These are phyloP conservation scores for Pegoplata infirma DNA, from an alignment of 2,888 invertebrate species.

Conservation along the genomic window DNA sequence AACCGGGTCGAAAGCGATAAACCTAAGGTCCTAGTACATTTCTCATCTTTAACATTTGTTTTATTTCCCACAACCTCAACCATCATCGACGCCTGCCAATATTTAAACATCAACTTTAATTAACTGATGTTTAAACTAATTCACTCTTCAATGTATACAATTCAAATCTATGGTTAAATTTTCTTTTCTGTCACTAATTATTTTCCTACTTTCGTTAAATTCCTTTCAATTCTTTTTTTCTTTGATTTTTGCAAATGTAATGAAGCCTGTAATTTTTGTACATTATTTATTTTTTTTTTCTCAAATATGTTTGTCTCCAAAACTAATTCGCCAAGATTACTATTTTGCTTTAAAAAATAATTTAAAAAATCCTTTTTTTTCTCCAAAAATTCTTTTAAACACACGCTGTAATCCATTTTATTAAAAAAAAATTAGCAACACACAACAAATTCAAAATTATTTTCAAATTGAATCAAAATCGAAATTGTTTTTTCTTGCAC, in stretches of 20 bases:
- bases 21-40: too few relatives aligned
- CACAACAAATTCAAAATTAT: constrained; percentile 45
- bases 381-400: constrained; percentile 25
- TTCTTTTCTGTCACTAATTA: neutral
- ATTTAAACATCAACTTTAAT: neutral
- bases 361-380: constrained; percentile 15
- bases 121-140: neutral
- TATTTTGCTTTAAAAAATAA: constrained; percentile 58
- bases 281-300: constrained; percentile 28
- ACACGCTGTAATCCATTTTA: constrained; percentile 53
- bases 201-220: neutral
- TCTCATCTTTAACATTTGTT: too few relatives aligned
- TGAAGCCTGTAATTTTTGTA: constrained; percentile 56
- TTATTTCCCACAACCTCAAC: too few relatives aligned
- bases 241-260: constrained; percentile 62
- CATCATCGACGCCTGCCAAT: too few relatives aligned
- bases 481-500: constrained; percentile 46
- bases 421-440: constrained; percentile 43
- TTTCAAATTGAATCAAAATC: constrained; percentile 18
- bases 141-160: neutral
- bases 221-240: constrained; percentile 61
- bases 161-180: neutral
- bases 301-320: constrained; percentile 41
- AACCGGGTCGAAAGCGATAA: too few relatives aligned
- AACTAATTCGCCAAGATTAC: constrained; percentile 49